phyloP scores from a whole-genome alignment of 2,888 invertebrate species.

The Luperina nickerlii region DNA sequence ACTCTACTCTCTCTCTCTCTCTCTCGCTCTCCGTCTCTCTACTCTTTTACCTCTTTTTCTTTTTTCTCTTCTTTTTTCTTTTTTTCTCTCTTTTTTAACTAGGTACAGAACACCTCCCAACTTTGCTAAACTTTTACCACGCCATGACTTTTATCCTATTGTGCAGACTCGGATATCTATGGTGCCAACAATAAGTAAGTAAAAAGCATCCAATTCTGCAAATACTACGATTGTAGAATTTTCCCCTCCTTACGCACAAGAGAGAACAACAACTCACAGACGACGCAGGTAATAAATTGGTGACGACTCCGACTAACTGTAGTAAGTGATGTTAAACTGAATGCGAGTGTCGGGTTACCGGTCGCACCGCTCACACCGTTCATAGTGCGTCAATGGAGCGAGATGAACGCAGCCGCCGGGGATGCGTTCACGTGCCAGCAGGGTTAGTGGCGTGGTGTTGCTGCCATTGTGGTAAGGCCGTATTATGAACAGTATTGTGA shows the following conservation, averaged over 20 bases:
- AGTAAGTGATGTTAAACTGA: slow-evolving; percentile 1
- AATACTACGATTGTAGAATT: neutral
- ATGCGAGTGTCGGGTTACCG: neutral
- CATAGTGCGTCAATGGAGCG: slow-evolving; percentile 26
- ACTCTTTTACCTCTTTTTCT: no score
- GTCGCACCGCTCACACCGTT: neutral
- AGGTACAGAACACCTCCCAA: neutral
- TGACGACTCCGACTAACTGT: neutral
- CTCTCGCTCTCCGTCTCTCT: no score
- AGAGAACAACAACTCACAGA: neutral
- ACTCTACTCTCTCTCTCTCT: no score
- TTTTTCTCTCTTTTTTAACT: no score
- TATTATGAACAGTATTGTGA: neutral
- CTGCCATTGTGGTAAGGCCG: neutral
- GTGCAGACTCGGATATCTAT: no score
- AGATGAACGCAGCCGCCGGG: slow-evolving; percentile 14
- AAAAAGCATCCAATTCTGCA: neutral
- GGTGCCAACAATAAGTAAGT: no score
- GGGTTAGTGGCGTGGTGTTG: neutral
- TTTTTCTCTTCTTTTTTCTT: no score
- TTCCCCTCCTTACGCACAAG: neutral
- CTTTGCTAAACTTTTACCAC: neutral
- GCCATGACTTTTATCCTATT: neutral
- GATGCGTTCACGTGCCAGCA: neutral
- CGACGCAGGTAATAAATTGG: slow-evolving; percentile 5